These are phyloP conservation scores for Phymatocera aterrima DNA, from an alignment of 2,888 invertebrate genomes.

Conservation along the genomic window DNA sequence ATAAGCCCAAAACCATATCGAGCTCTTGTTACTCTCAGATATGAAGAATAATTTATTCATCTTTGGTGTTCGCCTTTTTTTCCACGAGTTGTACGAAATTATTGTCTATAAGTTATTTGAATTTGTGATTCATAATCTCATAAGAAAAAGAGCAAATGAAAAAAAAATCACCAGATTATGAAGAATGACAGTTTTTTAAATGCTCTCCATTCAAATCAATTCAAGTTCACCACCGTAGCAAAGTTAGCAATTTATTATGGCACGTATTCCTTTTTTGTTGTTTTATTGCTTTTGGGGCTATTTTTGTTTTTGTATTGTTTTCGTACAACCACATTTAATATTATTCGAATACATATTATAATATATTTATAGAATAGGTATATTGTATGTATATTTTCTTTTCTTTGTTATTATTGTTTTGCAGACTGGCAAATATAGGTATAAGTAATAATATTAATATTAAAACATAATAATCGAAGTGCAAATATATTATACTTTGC, in stretches of 20 bases:
- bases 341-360: constrained; percentile 29
- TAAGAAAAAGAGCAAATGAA: not conserved
- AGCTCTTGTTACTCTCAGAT: constrained; percentile 79
- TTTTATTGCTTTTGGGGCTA: not conserved
- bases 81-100: too few relatives aligned
- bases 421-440: not conserved
- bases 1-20: constrained; percentile 85
- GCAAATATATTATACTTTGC: too few relatives aligned
- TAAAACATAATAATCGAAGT: too few relatives aligned
- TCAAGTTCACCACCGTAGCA: constrained; percentile 26
- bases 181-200: too few relatives aligned
- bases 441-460: not conserved
- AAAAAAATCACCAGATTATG: too few relatives aligned
- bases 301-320: not conserved
- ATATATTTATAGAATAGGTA: not conserved
- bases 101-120: not conserved
- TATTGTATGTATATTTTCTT: not conserved
- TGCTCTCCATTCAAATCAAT: too few relatives aligned
- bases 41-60: constrained; percentile 9
- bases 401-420: not conserved
- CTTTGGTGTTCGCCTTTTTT: not conserved
- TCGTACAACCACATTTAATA: constrained; percentile 19
- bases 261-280: not conserved
- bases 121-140: not conserved
- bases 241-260: constrained; percentile 14